Evolutionary conservation across 2,888 invertebrate genomes (phyloP), one percentile per base, ranked within the genome.

Genomic region (Oscheius sp.): DNA sequence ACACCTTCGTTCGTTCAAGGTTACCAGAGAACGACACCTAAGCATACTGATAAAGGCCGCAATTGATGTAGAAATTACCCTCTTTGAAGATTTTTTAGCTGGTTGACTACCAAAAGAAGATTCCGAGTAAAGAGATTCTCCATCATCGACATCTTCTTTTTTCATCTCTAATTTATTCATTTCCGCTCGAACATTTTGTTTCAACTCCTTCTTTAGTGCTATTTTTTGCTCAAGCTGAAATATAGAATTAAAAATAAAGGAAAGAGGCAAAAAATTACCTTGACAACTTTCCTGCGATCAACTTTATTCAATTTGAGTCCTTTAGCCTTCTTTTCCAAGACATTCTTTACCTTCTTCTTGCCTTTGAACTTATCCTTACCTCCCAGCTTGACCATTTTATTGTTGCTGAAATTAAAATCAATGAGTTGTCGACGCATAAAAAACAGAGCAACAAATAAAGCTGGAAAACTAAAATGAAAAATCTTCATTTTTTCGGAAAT

Each of bases 41-140:
- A 53, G 73, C n/a, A 23, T 21, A 35, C 35, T 35, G 3, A 35
- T 35, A 35, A 6, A n/a, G n/a, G n/a, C n/a, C n/a, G n/a, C n/a
- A n/a, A 35, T 35, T 35, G 3, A 35, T 35, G 35, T 35, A 35
- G 5, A 35, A 35, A 9, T 35, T 35, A 79, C 76, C 63, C 76
- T 78, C 59, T 81, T 81, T 13, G 72, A 55, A 56, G 72, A 76
- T 43, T 79, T 78, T 53, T 76, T 76, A n/a, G 77, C 75, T 45
- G 79, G 79, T 41, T 80, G 81, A 41, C 83, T 83, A 13, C 83
- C 83, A 66, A 83, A 83, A 1, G 81, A 80, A 9, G 79, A 79
- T 58, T 82, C 81, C 0, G 79, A 78, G 71, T 76, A 77, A 5
- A 78, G 21, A 0, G 80, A 78, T 16, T 78, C 78, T n/a, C 76